These are phyloP conservation scores for Aspidapion aeneum DNA, from an alignment of 2,888 invertebrate species.

Conservation along the genomic window DNA sequence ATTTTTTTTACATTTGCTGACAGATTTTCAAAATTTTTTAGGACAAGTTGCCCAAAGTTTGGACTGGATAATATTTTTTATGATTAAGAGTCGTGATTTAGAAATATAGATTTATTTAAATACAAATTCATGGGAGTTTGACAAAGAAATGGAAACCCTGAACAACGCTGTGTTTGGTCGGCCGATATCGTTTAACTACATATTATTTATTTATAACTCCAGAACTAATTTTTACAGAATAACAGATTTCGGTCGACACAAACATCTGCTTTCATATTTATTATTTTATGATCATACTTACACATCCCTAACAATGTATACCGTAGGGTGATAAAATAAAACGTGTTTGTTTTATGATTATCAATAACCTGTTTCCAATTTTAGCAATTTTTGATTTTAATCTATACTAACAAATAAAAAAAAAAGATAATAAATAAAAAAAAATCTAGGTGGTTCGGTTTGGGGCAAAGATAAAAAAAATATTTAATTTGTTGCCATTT, in stretches of 20 bases:
- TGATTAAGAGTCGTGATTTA: slow-evolving; percentile 22
- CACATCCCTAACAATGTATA: slow-evolving; percentile 40
- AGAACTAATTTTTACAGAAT: slow-evolving; percentile 36
- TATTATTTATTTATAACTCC: slow-evolving; percentile 20
- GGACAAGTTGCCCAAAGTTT: too few relatives aligned
- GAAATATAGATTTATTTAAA: slow-evolving; percentile 50
- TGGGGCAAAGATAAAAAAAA: neutral
- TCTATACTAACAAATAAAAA: neutral
- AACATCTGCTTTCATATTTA: slow-evolving; percentile 37
- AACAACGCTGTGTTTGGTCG: slow-evolving; percentile 40
- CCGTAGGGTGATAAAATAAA: slow-evolving; percentile 37
- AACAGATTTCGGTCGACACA: slow-evolving; percentile 38
- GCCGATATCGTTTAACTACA: slow-evolving; percentile 36
- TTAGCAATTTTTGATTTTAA: slow-evolving; percentile 27
- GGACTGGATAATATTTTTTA: neutral
- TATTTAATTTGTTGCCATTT: too few relatives aligned
- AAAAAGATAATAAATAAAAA: too few relatives aligned
- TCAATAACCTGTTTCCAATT: slow-evolving; percentile 39
- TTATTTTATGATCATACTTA: too few relatives aligned
- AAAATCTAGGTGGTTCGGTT: too few relatives aligned
- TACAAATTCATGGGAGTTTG: slow-evolving; percentile 46
- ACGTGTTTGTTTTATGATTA: slow-evolving; percentile 29
- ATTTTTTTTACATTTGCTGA: too few relatives aligned
- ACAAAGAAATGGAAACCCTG: slow-evolving; percentile 43
- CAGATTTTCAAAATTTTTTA: too few relatives aligned